A percentile compares a stretch with the other conserved stretches of the same genome.
Conservation (phyloP, 2,797 vertebrate species). For the Muscicapa striata region DNA sequence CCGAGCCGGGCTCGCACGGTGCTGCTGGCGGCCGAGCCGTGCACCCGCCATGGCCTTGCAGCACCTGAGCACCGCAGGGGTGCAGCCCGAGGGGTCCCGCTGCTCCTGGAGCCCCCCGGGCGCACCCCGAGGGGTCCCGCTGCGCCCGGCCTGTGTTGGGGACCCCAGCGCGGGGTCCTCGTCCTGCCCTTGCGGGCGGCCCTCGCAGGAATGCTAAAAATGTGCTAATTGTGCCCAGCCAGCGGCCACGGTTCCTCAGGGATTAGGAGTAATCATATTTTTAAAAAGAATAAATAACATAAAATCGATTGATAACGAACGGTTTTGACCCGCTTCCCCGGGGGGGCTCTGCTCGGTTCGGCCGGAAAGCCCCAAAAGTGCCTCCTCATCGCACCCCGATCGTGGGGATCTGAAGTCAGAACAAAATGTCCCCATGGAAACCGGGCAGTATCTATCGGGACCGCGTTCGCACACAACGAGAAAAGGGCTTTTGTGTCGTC, state of each 20-base stretch:
- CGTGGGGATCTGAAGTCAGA: constrained; percentile 43
- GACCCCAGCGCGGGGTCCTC: neutral
- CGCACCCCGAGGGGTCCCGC: neutral
- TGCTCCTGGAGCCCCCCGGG: no score
- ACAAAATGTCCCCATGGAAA: constrained; percentile 80
- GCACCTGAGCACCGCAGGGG: neutral
- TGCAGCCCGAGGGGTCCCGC: neutral
- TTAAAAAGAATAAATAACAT: neutral
- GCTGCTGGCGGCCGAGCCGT: no score
- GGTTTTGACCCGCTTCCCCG: neutral
- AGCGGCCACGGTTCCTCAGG: constrained; percentile 41
- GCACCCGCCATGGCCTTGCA: neutral
- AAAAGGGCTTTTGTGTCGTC: constrained; percentile 62
- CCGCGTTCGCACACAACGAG: constrained; percentile 46
- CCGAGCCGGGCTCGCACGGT: neutral
- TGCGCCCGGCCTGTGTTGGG: accelerated
- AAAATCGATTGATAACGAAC: neutral
- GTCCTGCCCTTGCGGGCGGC: neutral
- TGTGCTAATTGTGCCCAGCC: constrained; percentile 44
- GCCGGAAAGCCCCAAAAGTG: neutral
- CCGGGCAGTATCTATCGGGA: constrained; percentile 72
- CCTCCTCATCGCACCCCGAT: constrained; percentile 28
- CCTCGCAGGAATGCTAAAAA: constrained; percentile 46
- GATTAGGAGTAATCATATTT: constrained; percentile 44
- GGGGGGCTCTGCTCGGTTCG: neutral